Evolutionary conservation across 2,113 vertebrate genomes (phyloP), one percentile per base, ranked within the genome.

Genomic region (rabbit (Oryctolagus cuniculus)): DNA sequence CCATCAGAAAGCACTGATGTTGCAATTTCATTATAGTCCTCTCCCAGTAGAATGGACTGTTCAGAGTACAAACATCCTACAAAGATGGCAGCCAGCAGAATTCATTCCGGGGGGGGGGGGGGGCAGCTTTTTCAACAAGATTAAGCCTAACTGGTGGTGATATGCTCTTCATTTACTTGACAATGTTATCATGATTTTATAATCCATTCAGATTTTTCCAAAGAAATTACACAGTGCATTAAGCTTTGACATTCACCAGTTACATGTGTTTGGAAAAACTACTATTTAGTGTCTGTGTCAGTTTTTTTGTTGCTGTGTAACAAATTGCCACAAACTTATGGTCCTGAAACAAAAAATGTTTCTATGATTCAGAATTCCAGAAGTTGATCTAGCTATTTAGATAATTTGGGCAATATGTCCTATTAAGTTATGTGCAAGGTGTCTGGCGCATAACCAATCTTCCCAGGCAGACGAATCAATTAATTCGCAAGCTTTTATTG

Each of bases 81-180:
- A 92, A 82, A 61, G 27, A 94, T 95, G 51, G 70, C 81, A 87
- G 83, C 97, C 96, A 97, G 94, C 95, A 97, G 72, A 95, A 95
- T 94, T 70, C 36, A 3, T 93, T 97, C 77, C 0, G 0, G 21
- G 79, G 6, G 44, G 44, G 44, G 44, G 44, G 44, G 44, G 44
- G 44, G 7, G 44, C 6, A 44, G 44, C 22, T 38, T 87, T 95
- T 96, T 92, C 77, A 96, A 95, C 73, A 97, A 87, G 7, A 4
- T 96, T 96, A 93, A 75, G 1, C 8, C 72, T 97, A 97, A 97
- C 96, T 97, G 51, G 58, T 96, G 51, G 73, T 94, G 55, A 91
- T 92, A 79, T 22, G 90, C 77, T 96, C 49, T 92, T 96, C 82
- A 95, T 78, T 93, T 81, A 75, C 49, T 55, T 81, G 86, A 90